Evolutionary conservation across 2,113 vertebrate genomes (phyloP).

Genomic region (Turdus rufiventris): DNA sequence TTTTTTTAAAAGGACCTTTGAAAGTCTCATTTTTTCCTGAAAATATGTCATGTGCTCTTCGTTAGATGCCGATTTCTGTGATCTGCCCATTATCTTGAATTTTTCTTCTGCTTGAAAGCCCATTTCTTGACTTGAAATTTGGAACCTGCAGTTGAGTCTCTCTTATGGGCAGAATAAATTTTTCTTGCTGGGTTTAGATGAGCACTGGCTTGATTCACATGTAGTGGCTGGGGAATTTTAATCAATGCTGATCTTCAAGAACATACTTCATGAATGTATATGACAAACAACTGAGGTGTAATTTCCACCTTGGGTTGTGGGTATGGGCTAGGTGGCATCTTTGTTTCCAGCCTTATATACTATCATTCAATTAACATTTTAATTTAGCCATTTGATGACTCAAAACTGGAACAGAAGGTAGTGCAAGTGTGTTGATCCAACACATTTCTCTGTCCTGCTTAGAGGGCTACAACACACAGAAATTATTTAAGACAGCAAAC

Average conservation of each 20-base stretch:
- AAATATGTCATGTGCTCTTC: not conserved
- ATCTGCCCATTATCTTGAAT: not conserved
- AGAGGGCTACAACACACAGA: not conserved
- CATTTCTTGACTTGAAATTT: not conserved
- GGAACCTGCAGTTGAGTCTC: not conserved
- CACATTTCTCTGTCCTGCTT: not conserved
- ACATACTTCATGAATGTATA: not conserved
- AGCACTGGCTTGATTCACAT: fast-evolving
- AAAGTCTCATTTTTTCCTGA: not conserved
- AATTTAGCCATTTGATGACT: not conserved
- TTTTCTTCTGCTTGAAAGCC: not conserved
- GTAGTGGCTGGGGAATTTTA: not conserved
- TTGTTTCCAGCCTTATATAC: not conserved
- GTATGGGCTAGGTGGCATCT: not conserved
- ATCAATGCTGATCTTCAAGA: not conserved
- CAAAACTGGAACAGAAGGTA: not conserved
- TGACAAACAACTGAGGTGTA: not conserved
- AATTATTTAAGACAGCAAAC: not conserved
- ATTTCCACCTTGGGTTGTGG: not conserved
- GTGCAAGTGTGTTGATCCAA: not conserved
- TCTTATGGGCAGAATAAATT: not conserved
- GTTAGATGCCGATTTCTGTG: not conserved
- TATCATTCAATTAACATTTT: not conserved
- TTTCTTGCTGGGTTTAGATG: not conserved
- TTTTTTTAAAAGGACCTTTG: not conserved